Percentiles rank a stretch among this genome's conserved stretches.
Conservation (phyloP, 2,888 invertebrate genomes). For the Acrobasis suavella region DNA sequence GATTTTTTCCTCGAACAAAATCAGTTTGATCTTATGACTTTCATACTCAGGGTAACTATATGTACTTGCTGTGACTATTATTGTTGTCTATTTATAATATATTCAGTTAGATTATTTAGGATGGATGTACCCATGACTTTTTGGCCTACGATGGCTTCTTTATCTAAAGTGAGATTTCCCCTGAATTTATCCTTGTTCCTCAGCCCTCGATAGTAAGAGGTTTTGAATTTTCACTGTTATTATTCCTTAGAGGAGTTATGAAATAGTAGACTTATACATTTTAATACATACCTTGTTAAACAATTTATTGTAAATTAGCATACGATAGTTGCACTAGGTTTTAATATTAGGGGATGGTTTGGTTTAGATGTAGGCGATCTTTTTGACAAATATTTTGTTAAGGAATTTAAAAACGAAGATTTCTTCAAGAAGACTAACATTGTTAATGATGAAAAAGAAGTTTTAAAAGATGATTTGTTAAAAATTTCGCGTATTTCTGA, state of each 20-base stretch:
- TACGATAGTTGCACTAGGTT: slow-evolving; percentile 66
- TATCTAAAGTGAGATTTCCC: slow-evolving; percentile 39
- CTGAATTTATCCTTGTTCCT: slow-evolving; percentile 44
- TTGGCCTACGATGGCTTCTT: slow-evolving; percentile 63
- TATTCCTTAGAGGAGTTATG: slow-evolving; percentile 57
- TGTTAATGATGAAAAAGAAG: neutral
- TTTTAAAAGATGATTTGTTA: neutral
- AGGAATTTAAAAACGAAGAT: neutral
- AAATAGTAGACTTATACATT: slow-evolving; percentile 51
- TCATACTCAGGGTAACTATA: slow-evolving; percentile 72
- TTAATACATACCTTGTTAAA: slow-evolving; percentile 61
- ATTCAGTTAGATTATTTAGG: slow-evolving; percentile 60
- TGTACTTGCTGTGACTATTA: slow-evolving; percentile 52
- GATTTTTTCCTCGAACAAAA: slow-evolving; percentile 60
- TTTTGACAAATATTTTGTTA: slow-evolving; percentile 3
- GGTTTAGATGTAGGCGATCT: slow-evolving; percentile 8
- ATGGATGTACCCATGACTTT: slow-evolving; percentile 60
- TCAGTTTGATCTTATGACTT: slow-evolving; percentile 75
- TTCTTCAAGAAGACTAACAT: neutral
- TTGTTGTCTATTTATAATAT: slow-evolving; percentile 63
- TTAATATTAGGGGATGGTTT: slow-evolving; percentile 41
- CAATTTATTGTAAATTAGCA: slow-evolving; percentile 60
- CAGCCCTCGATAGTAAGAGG: slow-evolving; percentile 39
- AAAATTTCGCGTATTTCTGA: slow-evolving; percentile 7
- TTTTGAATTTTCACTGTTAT: slow-evolving; percentile 55